phyloP scores from a whole-genome alignment of 1,140 invertebrate species.

The Thrips palmi region DNA sequence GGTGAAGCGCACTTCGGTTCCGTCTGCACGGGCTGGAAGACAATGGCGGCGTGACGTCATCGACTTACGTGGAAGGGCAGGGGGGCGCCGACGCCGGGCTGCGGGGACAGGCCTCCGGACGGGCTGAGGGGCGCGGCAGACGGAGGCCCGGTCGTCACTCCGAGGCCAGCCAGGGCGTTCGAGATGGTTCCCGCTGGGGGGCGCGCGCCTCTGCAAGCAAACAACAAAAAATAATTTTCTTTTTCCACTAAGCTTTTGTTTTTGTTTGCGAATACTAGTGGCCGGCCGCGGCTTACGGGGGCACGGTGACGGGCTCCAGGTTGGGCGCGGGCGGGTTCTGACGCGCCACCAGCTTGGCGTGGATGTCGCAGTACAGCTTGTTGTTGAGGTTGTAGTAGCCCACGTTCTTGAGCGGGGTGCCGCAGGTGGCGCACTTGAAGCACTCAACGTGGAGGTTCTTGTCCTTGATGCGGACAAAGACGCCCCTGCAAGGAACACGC shows the following conservation, averaged over 20 bases:
- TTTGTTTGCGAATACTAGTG: too few relatives aligned
- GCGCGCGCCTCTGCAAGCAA: slow-evolving; percentile 31
- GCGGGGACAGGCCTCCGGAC: slow-evolving; percentile 16
- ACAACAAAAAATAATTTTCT: slow-evolving; percentile 2
- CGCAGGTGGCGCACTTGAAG: slow-evolving; percentile 92
- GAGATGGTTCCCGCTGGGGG: slow-evolving; percentile 43
- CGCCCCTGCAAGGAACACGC: slow-evolving; percentile 53
- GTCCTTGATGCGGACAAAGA: slow-evolving; percentile 90
- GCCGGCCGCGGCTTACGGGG: slow-evolving; percentile 50
- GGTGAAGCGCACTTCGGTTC: too few relatives aligned
- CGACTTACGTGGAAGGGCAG: slow-evolving; percentile 24
- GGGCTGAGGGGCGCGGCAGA: neutral
- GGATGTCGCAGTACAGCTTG: slow-evolving; percentile 91
- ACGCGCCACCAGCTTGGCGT: slow-evolving; percentile 74
- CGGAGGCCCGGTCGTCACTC: slow-evolving; percentile 21
- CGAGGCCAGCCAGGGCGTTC: slow-evolving; percentile 33
- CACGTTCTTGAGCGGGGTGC: slow-evolving; percentile 85
- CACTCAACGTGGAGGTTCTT: slow-evolving; percentile 92
- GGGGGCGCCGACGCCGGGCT: slow-evolving; percentile 21
- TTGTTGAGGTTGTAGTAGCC: slow-evolving; percentile 92
- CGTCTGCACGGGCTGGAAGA: too few relatives aligned
- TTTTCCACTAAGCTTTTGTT: too few relatives aligned
- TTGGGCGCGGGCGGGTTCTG: slow-evolving; percentile 57
- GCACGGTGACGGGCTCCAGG: slow-evolving; percentile 56
- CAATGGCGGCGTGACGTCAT: neutral